A percentile compares a stretch with the other conserved stretches of the same genome.
These are phyloP conservation scores for Drosophila elegans DNA, from an alignment of 1,140 invertebrate genomes.

Conservation along the genomic window DNA sequence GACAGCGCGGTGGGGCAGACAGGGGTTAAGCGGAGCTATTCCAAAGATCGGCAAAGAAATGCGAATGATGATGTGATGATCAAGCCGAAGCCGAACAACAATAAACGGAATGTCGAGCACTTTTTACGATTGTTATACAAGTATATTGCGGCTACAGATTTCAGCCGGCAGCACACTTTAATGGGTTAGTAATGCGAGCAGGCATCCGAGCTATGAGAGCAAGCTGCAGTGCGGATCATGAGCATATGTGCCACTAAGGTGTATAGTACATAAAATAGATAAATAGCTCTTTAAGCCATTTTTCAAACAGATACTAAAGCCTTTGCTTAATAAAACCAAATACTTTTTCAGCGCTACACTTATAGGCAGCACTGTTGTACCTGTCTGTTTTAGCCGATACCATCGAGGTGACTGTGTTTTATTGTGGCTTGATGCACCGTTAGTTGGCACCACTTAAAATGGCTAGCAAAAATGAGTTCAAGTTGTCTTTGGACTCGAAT, in stretches of 20 bases:
- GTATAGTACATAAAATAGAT: no score
- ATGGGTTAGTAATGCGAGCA: conserved; percentile 61
- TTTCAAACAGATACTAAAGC: no score
- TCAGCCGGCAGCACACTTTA: conserved; percentile 34
- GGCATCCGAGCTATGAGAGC: conserved; percentile 4
- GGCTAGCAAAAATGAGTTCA: conserved; percentile 52
- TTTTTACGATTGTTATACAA: conserved; percentile 25
- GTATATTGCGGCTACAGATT: conserved; percentile 20
- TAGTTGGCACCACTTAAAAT: conserved; percentile 39
- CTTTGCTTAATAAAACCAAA: no score
- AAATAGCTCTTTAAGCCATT: no score
- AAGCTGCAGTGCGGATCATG: conserved; percentile 8
- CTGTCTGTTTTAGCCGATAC: not conserved
- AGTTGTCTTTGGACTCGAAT: conserved; percentile 41
- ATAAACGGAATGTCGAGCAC: conserved; percentile 28
- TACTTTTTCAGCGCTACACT: not conserved
- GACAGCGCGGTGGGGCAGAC: conserved; percentile 12
- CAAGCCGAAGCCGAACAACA: conserved; percentile 15
- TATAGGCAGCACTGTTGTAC: not conserved
- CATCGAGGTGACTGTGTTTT: not conserved
- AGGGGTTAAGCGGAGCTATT: conserved; percentile 26
- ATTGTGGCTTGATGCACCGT: conserved; percentile 11
- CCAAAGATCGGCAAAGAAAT: conserved; percentile 36
- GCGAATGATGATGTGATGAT: conserved; percentile 8
- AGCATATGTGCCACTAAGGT: no score